Percentiles rank a stretch among this genome's conserved stretches.
phyloP scores from a whole-genome alignment of 1,140 invertebrate genomes.

The Bombus soroeensis region DNA sequence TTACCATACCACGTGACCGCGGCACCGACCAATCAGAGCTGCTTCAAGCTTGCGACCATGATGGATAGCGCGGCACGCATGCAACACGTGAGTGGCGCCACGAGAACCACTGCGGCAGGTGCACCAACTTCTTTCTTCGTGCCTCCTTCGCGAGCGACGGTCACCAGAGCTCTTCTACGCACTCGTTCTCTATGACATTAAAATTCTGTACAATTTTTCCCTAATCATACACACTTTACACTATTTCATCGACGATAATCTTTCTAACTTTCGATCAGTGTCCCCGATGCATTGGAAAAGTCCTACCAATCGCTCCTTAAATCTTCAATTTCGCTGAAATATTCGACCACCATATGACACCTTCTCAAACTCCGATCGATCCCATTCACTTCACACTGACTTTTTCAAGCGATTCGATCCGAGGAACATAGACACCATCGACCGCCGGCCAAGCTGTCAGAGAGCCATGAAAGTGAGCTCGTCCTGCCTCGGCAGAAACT shows the following conservation, averaged over 20 bases:
- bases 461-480: slow-evolving; percentile 68
- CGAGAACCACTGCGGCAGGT: slow-evolving; percentile 79
- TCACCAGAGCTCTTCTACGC: slow-evolving; percentile 17
- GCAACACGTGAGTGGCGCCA: slow-evolving; percentile 82
- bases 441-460: slow-evolving; percentile 23
- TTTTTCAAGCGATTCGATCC: background rate
- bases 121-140: slow-evolving; percentile 73
- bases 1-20: slow-evolving; percentile 85
- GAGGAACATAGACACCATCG: slow-evolving; percentile 4
- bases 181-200: background rate
- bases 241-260: background rate
- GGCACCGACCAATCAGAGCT: slow-evolving; percentile 82
- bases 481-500: slow-evolving; percentile 78
- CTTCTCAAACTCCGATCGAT: background rate
- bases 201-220: background rate
- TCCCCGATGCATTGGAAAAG: background rate
- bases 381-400: slow-evolving; percentile 33
- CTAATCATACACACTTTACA: background rate
- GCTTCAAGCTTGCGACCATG: slow-evolving; percentile 83
- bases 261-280: too few species aligned
- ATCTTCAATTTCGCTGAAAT: background rate
- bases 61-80: slow-evolving; percentile 83
- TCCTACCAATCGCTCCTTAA: background rate
- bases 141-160: slow-evolving; percentile 9
- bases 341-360: background rate